Evolutionary conservation across 2,797 vertebrate genomes (phyloP), one percentile per base, ranked within the genome.

Genomic region (Sphenopsis melanotis): DNA sequence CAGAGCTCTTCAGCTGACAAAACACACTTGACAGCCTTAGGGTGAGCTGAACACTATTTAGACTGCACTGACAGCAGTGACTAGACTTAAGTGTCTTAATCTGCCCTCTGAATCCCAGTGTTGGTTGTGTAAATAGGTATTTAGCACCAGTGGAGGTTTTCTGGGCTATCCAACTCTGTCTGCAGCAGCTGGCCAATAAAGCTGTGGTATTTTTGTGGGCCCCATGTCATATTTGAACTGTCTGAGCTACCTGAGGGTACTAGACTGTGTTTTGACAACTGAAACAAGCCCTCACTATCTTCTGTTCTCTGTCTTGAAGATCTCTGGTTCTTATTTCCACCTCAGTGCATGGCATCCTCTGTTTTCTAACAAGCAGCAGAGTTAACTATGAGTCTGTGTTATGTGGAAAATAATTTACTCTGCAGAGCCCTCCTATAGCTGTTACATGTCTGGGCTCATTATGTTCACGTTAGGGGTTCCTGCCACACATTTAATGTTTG

Each of bases 1-100:
- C 39, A 81, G 65, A 86, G 65, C 65, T 88, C 69, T 93, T 78
- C 79, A 91, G 89, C 69, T 91, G 83, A 88, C 83, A 88, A 75
- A 88, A 78, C 12, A 30, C 23, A 34, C 57, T 96, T 91, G 87
- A 68, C 76, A 90, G 79, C 69, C 63, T 81, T 52, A 44, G 90
- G 76, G 46, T 50, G 69, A 86, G 69, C 72, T 78, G 88, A 57
- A 26, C 8, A 2, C 76, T 89, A 13, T 69, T 83, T 76, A 11
- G 19, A 22, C 55, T 90, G 10, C 50, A 53, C 46, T 75, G 79
- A 61, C 79, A 94, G 69, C 72, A 80, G n/a, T 71, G 60, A 53
- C 82, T 56, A 42, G 56, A 68, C 3, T 81, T 64, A 46, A 36
- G 11, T 64, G 21, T 90, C 69, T 93, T 93, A 68, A 88, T 95